Evolutionary conservation across 2,888 invertebrate genomes (phyloP).

Genomic region (Drosophila infuscata): DNA sequence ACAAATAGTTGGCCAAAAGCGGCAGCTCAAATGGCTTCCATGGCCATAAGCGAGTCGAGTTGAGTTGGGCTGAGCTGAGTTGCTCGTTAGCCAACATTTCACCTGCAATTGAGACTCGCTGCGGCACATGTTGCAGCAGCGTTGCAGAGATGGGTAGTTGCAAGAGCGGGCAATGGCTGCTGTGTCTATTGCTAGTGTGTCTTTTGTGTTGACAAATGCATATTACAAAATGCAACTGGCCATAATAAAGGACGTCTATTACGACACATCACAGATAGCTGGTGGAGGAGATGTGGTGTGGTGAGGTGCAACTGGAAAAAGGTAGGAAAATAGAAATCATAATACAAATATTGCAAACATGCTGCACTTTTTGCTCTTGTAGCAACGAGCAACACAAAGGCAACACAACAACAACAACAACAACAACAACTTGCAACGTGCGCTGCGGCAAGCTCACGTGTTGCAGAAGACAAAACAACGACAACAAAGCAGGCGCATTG

Average conservation of each 20-base stretch:
- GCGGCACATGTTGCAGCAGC: constrained; percentile 13
- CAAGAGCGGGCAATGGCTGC: constrained; percentile 21
- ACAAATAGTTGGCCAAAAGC: constrained; percentile 47
- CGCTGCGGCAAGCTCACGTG: constrained; percentile 71
- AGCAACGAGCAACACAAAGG: constrained; percentile 61
- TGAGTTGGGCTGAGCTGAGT: constrained; percentile 17
- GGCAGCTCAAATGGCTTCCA: constrained; percentile 24
- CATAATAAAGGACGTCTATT: constrained; percentile 70
- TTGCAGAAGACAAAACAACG: constrained; percentile 63
- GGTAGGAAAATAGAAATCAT: constrained; percentile 52
- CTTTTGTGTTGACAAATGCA: constrained; percentile 76
- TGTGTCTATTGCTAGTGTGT: constrained; percentile 39
- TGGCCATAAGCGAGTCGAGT: constrained; percentile 42
- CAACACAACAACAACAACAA: constrained; percentile 56
- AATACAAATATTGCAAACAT: constrained; percentile 71
- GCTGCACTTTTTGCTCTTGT: constrained; percentile 68
- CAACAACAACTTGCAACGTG: constrained; percentile 67
- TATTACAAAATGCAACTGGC: constrained; percentile 73
- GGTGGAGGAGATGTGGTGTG: neutral
- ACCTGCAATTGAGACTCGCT: constrained; percentile 43
- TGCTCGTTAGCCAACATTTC: constrained; percentile 60
- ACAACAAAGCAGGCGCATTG: constrained; percentile 63
- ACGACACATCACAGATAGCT: constrained; percentile 50
- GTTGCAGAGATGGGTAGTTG: neutral
- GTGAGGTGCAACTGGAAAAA: neutral